Base-by-base conservation (phyloP, 1,140 invertebrate species). In the Brachionus rotundiformis region DNA sequence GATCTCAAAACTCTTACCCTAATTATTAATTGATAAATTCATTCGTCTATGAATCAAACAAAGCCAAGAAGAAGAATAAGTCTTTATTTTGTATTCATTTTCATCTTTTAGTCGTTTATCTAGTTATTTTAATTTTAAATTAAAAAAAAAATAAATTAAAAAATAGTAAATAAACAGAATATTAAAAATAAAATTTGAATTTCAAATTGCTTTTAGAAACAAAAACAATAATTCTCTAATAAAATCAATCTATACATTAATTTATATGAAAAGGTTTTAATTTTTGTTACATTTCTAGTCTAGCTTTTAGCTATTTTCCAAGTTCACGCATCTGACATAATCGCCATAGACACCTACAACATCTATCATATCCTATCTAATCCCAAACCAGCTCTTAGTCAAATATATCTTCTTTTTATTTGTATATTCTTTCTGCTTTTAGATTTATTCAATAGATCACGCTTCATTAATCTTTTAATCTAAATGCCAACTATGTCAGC, bases 81-180 rank as follows among this genome's bases (percentile, higher is more conserved):
- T 54, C 47, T 19, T 54, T 54, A 63, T 29, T 63, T 63, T 63
- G 61, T 63, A 63, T 63, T 63, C 11, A 63, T 63, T 63, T 33
- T 27, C 29, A 29, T 63, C 61, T 63, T 27, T n/a, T 13, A 63
- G 29, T 63, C 29, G 25, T 63, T 63, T 63, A 29, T 33, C 29
- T 63, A 29, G 61, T 29, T 63, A 63, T 63, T 63, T 63, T 63
- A 63, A 68, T 68, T 68, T 68, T 36, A 33, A 68, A 68, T 68
- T 68, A 27, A 63, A 27, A 63, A 27, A 63, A 59, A 59, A 27
- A 63, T 8, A 63, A 59, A 59, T 63, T 11, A 6, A 33, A 63
- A 63, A 27, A 63, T 29, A 63, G 29, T 63, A 27, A 63, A 63
- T 63, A 63, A 63, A 63, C 29, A 63, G 29, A 63, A 63, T 29